phyloP scores from a whole-genome alignment of 2,888 invertebrate species.

The Achlya flavicornis region DNA sequence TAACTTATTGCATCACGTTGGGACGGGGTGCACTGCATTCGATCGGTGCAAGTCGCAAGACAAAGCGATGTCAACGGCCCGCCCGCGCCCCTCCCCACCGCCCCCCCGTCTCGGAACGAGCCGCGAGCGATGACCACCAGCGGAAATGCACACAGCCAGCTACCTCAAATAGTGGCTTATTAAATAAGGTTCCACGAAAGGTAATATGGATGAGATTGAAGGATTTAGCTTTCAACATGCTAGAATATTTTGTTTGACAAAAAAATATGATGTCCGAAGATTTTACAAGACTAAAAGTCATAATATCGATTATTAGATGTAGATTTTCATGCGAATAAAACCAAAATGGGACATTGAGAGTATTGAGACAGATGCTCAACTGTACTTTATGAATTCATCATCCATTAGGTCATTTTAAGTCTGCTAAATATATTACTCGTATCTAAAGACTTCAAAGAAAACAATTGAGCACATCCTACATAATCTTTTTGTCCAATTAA shows the following conservation, averaged over 20 bases:
- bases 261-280: too few relatives aligned
- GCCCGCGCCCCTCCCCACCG: slow-evolving; percentile 20
- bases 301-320: too few relatives aligned
- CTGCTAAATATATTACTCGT: too few relatives aligned
- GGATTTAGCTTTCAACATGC: too few relatives aligned
- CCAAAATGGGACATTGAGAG: too few relatives aligned
- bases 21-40: slow-evolving; percentile 36
- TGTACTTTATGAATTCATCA: too few relatives aligned
- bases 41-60: slow-evolving; percentile 58
- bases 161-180: slow-evolving; percentile 11
- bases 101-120: slow-evolving; percentile 14
- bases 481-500: background rate
- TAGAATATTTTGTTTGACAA: too few relatives aligned
- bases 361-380: too few relatives aligned
- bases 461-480: background rate
- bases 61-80: slow-evolving; percentile 72
- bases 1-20: slow-evolving; percentile 9
- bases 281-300: too few relatives aligned
- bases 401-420: too few relatives aligned
- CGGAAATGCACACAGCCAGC: slow-evolving; percentile 28
- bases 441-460: background rate
- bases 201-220: too few relatives aligned
- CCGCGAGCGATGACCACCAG: slow-evolving; percentile 39
- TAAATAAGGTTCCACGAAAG: background rate
- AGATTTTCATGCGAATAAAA: too few relatives aligned